A percentile compares a stretch with the other conserved stretches of the same genome.
Conservation (phyloP, 1,140 invertebrate genomes). For the Dermatophagoides farinae region DNA sequence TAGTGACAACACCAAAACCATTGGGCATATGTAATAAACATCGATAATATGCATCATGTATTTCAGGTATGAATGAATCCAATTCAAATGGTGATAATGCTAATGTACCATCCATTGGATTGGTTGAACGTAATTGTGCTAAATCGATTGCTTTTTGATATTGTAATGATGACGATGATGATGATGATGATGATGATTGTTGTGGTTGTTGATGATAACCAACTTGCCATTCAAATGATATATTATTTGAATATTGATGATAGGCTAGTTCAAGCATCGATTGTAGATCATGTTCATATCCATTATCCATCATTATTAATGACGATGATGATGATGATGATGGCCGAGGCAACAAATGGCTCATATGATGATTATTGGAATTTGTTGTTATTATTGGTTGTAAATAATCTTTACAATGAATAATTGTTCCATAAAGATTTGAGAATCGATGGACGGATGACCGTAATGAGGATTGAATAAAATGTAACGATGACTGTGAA, state of each 20-base stretch:
- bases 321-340: not conserved
- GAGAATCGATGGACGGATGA: constrained; percentile 1
- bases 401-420: not conserved
- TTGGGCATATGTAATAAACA: constrained; percentile 24
- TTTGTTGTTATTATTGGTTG: not conserved
- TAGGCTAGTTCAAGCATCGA: not conserved
- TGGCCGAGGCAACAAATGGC: not conserved
- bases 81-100: constrained; percentile 24
- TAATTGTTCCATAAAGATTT: not conserved
- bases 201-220: not conserved
- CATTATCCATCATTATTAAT: not conserved
- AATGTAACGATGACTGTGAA: constrained; percentile 3
- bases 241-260: not conserved
- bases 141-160: constrained; percentile 24
- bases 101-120: constrained; percentile 24
- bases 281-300: not conserved
- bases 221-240: not conserved
- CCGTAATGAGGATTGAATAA: not conserved
- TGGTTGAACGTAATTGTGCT: constrained; percentile 44
- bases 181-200: not conserved
- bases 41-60: constrained; percentile 24
- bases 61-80: constrained; percentile 18
- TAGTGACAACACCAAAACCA: constrained; percentile 21
- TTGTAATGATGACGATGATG: not conserved
- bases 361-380: not conserved